These are phyloP conservation scores for Drosophila hydei DNA, from an alignment of 1,140 invertebrate species.

Conservation along the genomic window DNA sequence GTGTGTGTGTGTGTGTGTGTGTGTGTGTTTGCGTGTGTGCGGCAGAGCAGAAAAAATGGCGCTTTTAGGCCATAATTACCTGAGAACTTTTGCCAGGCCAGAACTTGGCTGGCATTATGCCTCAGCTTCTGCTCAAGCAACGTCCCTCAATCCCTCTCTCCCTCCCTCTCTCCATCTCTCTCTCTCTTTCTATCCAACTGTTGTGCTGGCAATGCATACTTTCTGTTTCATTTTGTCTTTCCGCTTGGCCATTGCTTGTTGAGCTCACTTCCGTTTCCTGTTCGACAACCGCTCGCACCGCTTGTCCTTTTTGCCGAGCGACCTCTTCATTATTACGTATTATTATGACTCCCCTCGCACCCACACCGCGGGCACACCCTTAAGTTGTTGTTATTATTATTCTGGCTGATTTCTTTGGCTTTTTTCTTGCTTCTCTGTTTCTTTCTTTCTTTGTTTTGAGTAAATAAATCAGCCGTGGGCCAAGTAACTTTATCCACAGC, in stretches of 20 bases:
- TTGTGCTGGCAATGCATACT: constrained; percentile 1
- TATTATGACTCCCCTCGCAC: constrained; percentile 60
- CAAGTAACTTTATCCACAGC: constrained; percentile 73
- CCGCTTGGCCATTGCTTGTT: constrained; percentile 51
- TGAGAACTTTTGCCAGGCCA: constrained; percentile 68
- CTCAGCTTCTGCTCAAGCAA: not conserved
- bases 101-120: constrained; percentile 17
- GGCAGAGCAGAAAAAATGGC: constrained; percentile 61
- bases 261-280: constrained; percentile 73
- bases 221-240: constrained; percentile 35
- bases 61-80: constrained; percentile 81
- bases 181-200: not conserved
- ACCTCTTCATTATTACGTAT: constrained; percentile 73
- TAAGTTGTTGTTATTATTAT: constrained; percentile 28
- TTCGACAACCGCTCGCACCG: constrained; percentile 1
- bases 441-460: constrained; percentile 69
- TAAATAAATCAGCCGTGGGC: constrained; percentile 77
- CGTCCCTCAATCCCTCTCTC: not conserved
- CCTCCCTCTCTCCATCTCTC: not conserved
- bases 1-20: constrained; percentile 25
- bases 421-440: constrained; percentile 7
- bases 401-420: constrained; percentile 28
- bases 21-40: constrained; percentile 28
- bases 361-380: not conserved
- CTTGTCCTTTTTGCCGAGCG: constrained; percentile 4